phyloP scores from a whole-genome alignment of 1,140 invertebrate genomes.

The Cephus cinctus region DNA sequence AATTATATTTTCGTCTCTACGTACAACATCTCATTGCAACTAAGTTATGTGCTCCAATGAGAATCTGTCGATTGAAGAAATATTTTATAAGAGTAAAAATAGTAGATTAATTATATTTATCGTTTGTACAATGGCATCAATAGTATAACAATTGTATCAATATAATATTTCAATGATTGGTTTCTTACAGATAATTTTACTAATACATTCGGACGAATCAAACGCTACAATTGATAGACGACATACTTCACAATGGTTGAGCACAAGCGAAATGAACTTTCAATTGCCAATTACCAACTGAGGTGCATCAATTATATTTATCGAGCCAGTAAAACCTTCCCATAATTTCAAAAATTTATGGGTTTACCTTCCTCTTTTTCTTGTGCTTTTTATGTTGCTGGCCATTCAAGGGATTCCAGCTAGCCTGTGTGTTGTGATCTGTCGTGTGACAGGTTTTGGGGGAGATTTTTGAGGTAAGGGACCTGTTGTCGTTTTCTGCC shows the following conservation, averaged over 20 bases:
- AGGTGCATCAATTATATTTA: constrained; percentile 29
- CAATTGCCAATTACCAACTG: constrained; percentile 17
- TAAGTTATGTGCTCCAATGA: too few species aligned
- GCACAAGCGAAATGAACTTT: not conserved
- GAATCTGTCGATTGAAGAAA: too few species aligned
- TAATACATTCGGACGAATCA: too few species aligned
- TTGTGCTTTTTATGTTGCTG: constrained; percentile 49
- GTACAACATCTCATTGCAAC: too few species aligned
- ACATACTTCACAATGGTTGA: not conserved
- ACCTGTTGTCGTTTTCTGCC: constrained; percentile 40
- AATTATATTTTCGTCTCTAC: too few species aligned
- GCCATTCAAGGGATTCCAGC: constrained; percentile 39
- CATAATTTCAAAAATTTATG: constrained; percentile 21
- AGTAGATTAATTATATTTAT: too few species aligned
- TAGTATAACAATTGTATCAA: too few species aligned
- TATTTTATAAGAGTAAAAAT: too few species aligned
- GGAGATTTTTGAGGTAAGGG: constrained; percentile 41
- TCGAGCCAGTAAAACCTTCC: constrained; percentile 24
- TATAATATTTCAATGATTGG: too few species aligned
- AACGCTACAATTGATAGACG: too few species aligned
- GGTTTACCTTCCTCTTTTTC: constrained; percentile 51
- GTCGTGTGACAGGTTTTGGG: constrained; percentile 43
- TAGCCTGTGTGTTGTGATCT: constrained; percentile 42
- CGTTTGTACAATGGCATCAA: too few species aligned
- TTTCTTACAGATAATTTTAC: not conserved